Evolutionary conservation across 2,113 vertebrate genomes (phyloP), one percentile per base, ranked within the genome.

Genomic region (Anarrhichthys ocellatus): DNA sequence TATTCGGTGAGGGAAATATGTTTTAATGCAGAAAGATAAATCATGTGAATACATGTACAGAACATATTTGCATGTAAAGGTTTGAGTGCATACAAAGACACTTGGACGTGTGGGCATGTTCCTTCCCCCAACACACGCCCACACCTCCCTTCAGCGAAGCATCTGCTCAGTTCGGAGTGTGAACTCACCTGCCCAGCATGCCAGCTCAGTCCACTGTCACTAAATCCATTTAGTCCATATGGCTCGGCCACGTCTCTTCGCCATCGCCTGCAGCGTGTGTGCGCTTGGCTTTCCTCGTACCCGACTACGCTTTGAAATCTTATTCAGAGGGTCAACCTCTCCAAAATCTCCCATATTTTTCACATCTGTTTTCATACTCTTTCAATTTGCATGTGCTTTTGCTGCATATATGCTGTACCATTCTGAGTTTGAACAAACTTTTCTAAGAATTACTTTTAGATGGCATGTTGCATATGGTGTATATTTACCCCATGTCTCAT

Each of bases 211-310:
- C 61, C 82, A 52, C 63, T 68, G 72, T 40, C 52, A 22, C 78
- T 78, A 82, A 90, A 90, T 79, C 83, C 73, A 78, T 89, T 88
- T 73, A 70, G 83, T 77, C 88, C 87, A 70, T 93, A 80, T 84
- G 86, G 78, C 54, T 80, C 22, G 38, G 71, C 56, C 64, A 62
- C 36, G 20, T 73, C 69, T 72, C 40, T n/a, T 62, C 52, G 63
- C 56, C 20, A 17, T 29, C 18, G 29, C 20, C 24, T 67, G 65
- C 24, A 50, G 44, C 44, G 14, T 62, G 59, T 34, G 61, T 59
- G 22, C 27, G 59, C 78, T 22, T 44, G 52, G 14, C 15, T 72
- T 65, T 42, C 64, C n/a, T 72, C 38, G 6, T 59, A 42, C 73
- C 50, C 75, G 69, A 75, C 50, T 22, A 44, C 27, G 11, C 79